A percentile compares a stretch with the other conserved stretches of the same genome.
Evolutionary conservation across 92 coral and sea anemone genomes (phyloP).

Genomic region (Epizoanthus stellaris): DNA sequence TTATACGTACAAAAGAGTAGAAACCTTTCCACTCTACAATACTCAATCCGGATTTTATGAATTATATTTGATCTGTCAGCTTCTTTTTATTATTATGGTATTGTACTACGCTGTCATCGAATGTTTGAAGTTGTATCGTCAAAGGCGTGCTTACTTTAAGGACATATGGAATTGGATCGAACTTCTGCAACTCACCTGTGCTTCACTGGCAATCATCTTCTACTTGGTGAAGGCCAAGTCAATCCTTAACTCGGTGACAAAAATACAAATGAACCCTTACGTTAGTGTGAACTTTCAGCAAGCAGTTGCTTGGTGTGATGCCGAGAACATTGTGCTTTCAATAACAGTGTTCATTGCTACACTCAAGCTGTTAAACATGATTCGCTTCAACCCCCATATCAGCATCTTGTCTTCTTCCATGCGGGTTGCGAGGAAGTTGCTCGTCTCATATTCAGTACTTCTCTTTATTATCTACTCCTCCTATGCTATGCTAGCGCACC

Average conservation of each 20-base stretch:
- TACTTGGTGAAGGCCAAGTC: slow-evolving; percentile 67
- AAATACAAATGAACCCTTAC: slow-evolving; percentile 72
- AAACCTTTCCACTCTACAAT: slow-evolving; percentile 71
- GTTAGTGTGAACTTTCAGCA: slow-evolving; percentile 72
- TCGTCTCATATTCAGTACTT: slow-evolving; percentile 68
- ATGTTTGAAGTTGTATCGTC: slow-evolving; percentile 51
- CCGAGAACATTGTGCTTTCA: slow-evolving; percentile 71
- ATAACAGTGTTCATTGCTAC: slow-evolving; percentile 74
- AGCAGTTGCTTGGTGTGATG: slow-evolving; percentile 65
- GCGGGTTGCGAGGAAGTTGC: slow-evolving; percentile 56
- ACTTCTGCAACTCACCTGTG: slow-evolving; percentile 63
- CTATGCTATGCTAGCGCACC: slow-evolving; percentile 54
- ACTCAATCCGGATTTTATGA: slow-evolving; percentile 70
- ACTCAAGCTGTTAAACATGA: slow-evolving; percentile 67
- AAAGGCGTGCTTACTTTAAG: slow-evolving; percentile 58
- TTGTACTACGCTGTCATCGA: slow-evolving; percentile 62
- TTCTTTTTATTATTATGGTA: slow-evolving; percentile 72
- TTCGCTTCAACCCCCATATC: slow-evolving; percentile 83
- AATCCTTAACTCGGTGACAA: slow-evolving; percentile 58
- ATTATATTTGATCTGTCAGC: slow-evolving; percentile 77
- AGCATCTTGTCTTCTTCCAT: slow-evolving; percentile 71
- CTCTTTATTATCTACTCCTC: slow-evolving; percentile 59
- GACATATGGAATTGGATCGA: slow-evolving; percentile 81
- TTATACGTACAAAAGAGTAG: slow-evolving; percentile 57
- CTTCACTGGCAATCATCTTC: slow-evolving; percentile 61